Evolutionary conservation across 2,888 invertebrate genomes (phyloP), one percentile per base, ranked within the genome.

Genomic region (Eupithecia abbreviata): DNA sequence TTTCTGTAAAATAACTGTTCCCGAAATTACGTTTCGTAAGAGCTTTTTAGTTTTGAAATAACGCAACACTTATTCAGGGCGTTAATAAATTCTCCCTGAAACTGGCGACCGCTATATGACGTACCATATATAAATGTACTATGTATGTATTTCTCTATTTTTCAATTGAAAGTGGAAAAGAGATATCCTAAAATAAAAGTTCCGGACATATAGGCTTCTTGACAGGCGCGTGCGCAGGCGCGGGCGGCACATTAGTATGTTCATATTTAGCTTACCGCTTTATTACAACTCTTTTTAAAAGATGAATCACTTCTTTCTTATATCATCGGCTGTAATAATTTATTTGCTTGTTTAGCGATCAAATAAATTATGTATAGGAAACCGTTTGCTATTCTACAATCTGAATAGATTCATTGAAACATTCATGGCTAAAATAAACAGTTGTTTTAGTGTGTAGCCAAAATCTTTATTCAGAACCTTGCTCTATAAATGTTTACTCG

Each of bases 31-130:
- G 73, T 76, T 78, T 78, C 71, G 77, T 76, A 77, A 78, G 72
- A 65, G 71, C 73, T 78, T 78, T 74, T 71, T 77, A 69, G 76
- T 77, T 75, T 72, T 69, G 51, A 55, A 75, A 65, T 70, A 72
- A 70, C 69, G 66, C 18, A 65, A 49, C 15, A 58, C n/a, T 76
- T 74, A 68, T 74, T 72, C 66, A 51, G 15, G 13, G 51, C 51
- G 13, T n/a, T 55, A n/a, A 7, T 55, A 55, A 55, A 7, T 6
- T n/a, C n/a, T 3, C n/a, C 55, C n/a, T 55, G 55, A 55, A 55
- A 55, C 55, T 55, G 7, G 55, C n/a, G n/a, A 55, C 55, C n/a
- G 55, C n/a, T 51, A 55, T n/a, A 55, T 55, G n/a, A 7, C 55
- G 51, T 51, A 51, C 15, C 2, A 30, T 30, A 30, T 30, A 30